Conservation (phyloP, 2,113 vertebrate genomes). For the Poeciliopsis retropinna region DNA sequence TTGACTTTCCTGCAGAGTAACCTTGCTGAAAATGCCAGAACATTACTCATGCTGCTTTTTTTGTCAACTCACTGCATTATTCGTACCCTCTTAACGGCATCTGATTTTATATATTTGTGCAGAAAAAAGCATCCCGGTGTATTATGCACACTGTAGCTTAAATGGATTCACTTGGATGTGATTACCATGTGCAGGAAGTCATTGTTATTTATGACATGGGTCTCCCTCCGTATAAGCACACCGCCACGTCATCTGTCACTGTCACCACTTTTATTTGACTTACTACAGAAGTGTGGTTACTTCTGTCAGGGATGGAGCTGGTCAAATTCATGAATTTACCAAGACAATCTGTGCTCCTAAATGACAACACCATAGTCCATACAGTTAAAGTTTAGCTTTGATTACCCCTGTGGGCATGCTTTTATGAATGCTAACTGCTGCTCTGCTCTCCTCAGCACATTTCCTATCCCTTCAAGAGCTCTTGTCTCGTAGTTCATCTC, state of each 20-base stretch:
- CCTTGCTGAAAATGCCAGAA: conserved; percentile 65
- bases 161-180: conserved; percentile 67
- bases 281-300: conserved; percentile 41
- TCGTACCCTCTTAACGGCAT: conserved; percentile 60
- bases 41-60: conserved; percentile 67
- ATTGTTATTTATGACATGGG: conserved; percentile 62
- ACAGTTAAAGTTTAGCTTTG: conserved; percentile 55
- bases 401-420: conserved; percentile 57
- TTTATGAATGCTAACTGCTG: conserved; percentile 53
- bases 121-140: conserved; percentile 30
- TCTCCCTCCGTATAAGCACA: conserved; percentile 41
- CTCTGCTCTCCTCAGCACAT: conserved; percentile 71
- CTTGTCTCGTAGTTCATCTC: conserved; percentile 55
- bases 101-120: conserved; percentile 63
- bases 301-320: conserved; percentile 15
- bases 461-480: conserved; percentile 52
- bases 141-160: conserved; percentile 44
- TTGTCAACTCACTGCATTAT: conserved; percentile 59
- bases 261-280: conserved; percentile 63
- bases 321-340: conserved; percentile 44
- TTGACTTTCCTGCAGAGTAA: conserved; percentile 55
- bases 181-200: conserved; percentile 54
- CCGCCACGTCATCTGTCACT: conserved; percentile 52
- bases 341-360: conserved; percentile 42
- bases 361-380: conserved; percentile 46